Evolutionary conservation across 2,113 vertebrate species (phyloP).

Genomic region (Acrocephalus arundinaceus): DNA sequence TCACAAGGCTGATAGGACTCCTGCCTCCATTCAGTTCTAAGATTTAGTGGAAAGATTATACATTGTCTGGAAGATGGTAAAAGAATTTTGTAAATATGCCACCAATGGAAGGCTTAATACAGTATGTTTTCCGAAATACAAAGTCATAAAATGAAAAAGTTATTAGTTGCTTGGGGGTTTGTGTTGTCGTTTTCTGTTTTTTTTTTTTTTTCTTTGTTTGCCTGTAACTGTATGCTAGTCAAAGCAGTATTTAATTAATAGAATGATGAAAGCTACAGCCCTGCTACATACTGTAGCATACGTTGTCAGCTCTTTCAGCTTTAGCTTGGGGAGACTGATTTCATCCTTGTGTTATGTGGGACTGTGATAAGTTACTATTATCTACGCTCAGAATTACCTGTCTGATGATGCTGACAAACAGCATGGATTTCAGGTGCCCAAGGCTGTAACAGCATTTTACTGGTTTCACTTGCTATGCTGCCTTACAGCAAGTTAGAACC

Average conservation of each 20-base stretch:
- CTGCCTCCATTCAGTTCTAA: background rate
- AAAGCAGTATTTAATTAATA: background rate
- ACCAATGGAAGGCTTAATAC: background rate
- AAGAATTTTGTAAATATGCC: background rate
- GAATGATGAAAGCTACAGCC: background rate
- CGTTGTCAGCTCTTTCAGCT: background rate
- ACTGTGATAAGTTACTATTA: slow-evolving; percentile 21
- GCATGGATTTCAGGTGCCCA: background rate
- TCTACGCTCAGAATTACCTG: background rate
- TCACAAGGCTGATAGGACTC: background rate
- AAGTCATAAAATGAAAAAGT: background rate
- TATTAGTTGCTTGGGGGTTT: background rate
- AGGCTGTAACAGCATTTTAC: background rate
- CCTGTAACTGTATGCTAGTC: background rate
- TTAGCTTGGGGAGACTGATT: background rate
- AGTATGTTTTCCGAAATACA: background rate
- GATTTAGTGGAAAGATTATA: background rate
- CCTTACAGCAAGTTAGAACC: slow-evolving; percentile 6
- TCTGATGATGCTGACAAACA: slow-evolving; percentile 36
- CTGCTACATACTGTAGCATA: background rate
- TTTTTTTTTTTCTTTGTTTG: background rate
- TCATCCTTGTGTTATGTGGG: background rate
- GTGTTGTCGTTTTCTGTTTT: no score
- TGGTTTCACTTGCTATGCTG: background rate
- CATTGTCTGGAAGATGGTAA: background rate